Percentiles rank a stretch among this genome's conserved stretches.
Evolutionary conservation across 1,140 invertebrate genomes (phyloP).

Genomic region (Meloidogyne floridensis): DNA sequence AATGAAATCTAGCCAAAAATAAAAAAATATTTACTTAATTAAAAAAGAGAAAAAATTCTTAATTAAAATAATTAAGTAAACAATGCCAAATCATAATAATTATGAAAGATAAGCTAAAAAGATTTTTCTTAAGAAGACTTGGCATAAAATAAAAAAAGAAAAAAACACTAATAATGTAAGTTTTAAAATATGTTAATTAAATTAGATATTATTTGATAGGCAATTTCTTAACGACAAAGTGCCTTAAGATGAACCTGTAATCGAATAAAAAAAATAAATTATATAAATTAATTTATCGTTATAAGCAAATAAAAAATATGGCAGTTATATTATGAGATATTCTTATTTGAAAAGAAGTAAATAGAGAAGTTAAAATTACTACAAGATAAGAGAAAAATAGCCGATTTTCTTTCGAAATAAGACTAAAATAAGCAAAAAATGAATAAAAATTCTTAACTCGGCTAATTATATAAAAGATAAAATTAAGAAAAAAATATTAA

Average conservation of each 20-base stretch:
- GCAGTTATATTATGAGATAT: neutral
- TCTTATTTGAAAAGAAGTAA: neutral
- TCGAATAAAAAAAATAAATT: neutral
- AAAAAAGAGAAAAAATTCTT: too few relatives aligned
- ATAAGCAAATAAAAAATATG: neutral
- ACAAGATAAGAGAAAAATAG: neutral
- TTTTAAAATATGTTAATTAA: neutral
- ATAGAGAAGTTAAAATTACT: neutral
- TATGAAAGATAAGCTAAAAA: too few relatives aligned
- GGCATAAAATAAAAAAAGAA: too few relatives aligned
- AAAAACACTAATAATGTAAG: too few relatives aligned
- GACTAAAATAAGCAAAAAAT: neutral
- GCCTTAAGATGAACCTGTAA: neutral
- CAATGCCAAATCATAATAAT: too few relatives aligned
- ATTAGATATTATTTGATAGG: neutral
- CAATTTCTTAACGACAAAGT: neutral
- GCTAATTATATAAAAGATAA: neutral
- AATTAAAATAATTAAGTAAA: too few relatives aligned
- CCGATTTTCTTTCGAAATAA: neutral
- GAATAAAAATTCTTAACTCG: neutral
- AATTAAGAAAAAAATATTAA: neutral
- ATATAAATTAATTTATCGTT: constrained; percentile 4
- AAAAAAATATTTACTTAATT: too few relatives aligned
- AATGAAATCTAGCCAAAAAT: too few relatives aligned
- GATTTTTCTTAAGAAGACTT: too few relatives aligned